Base-by-base conservation (phyloP, 1,140 invertebrate genomes). In the Papilio helenus region DNA sequence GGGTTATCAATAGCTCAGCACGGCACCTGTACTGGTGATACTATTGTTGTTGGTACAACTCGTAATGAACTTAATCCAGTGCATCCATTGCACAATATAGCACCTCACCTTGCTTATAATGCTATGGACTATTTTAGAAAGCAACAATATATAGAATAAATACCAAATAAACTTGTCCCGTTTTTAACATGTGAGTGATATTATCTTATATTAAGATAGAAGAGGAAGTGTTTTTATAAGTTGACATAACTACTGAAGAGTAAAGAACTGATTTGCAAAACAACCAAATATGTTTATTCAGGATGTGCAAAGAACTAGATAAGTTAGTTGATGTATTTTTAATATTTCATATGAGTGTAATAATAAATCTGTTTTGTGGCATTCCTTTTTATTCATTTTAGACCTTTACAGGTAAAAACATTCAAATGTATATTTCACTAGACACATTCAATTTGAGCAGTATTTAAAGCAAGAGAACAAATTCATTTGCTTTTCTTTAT, bases 1-100 rank as follows among this genome's bases (percentile, higher is more conserved):
- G 99, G 99, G n/a, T 94, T 99, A 23, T 98, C 99, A 26, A 95
- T 99, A 76, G 97, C 98, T 44, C 99, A 99, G 94, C 97, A 99
- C 95, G 97, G 97, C 65, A 82, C 94, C 89, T 90, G 95, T 80
- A 97, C 96, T 49, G 92, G 95, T 83, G 90, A 95, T 72, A 83
- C 89, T 3, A 86, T 87, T 76, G 83, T 95, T 23, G 85, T 95
- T 12, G 94, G 94, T 16, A 68, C 88, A 46, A 89, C 87, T 7
- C 85, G 84, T 23, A 95, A 95, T 84, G 93, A 94, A 83, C 82
- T 95, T 0, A 95, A 95, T 78, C 85, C 88, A 79, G 87, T 95
- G 26, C 94, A 95, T 84, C 94, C 94, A 0, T 81, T 95, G 12
- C 93, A 95, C 80, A 94, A 95, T 85, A 88, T 95, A 68, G 93